Evolutionary conservation across 2,797 vertebrate genomes (phyloP).

Genomic region (Tiaroga cobitis): DNA sequence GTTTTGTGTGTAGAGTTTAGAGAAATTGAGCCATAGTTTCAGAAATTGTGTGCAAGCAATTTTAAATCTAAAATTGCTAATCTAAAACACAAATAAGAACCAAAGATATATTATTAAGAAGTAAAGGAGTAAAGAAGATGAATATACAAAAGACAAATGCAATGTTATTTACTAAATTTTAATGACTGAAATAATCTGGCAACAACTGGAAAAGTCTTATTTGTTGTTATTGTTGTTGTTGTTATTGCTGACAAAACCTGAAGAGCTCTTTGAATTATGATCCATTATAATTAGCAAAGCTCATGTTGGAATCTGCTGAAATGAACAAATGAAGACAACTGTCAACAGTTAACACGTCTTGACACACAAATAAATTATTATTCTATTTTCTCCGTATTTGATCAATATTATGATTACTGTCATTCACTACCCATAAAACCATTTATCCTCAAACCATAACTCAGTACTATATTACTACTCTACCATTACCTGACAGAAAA

Average conservation of each 20-base stretch:
- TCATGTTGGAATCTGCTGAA: not conserved
- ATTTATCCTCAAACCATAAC: not conserved
- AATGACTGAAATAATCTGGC: not conserved
- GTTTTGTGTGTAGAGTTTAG: too few species aligned
- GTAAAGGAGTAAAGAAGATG: too few species aligned
- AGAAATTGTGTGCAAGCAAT: too few species aligned
- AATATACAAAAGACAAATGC: too few species aligned
- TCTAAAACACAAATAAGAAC: too few species aligned
- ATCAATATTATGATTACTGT: not conserved
- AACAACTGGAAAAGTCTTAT: not conserved
- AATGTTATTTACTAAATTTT: too few species aligned
- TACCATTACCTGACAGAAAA: not conserved
- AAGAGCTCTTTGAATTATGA: not conserved
- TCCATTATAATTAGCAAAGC: not conserved
- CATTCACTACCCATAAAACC: not conserved
- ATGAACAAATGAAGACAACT: not conserved
- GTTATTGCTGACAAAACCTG: not conserved
- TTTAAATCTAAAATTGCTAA: too few species aligned
- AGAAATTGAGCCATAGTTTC: too few species aligned
- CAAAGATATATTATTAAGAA: too few species aligned
- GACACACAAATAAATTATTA: not conserved
- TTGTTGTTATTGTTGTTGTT: not conserved
- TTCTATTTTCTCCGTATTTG: not conserved
- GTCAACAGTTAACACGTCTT: too few species aligned
- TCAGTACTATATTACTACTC: not conserved